Conservation (phyloP, 2,888 invertebrate genomes). For the Aphidoletes aphidimyza region DNA sequence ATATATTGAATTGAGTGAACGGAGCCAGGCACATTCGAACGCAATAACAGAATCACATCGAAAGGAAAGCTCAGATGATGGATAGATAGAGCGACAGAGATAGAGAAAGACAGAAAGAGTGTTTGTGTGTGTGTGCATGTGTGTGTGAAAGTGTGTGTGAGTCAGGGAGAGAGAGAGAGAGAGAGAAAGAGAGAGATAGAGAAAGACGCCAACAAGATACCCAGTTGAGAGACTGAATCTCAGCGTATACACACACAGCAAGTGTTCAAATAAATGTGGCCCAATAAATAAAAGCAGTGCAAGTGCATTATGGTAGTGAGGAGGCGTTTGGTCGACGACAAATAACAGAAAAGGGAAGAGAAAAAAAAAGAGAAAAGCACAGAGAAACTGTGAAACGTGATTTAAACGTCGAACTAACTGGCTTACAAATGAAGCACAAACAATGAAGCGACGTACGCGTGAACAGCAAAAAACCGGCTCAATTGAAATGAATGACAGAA, state of each 20-base stretch:
- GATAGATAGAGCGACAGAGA: too few relatives aligned
- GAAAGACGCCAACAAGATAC: not conserved
- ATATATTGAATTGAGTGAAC: slow-evolving; percentile 31
- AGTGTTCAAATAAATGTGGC: not conserved
- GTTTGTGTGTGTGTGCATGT: too few relatives aligned
- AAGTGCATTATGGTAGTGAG: not conserved
- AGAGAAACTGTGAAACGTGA: slow-evolving; percentile 39
- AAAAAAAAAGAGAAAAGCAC: too few relatives aligned
- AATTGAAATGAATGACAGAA: not conserved
- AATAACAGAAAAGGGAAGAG: too few relatives aligned
- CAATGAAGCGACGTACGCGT: slow-evolving; percentile 25
- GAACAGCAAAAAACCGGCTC: not conserved
- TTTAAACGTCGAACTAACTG: slow-evolving; percentile 11
- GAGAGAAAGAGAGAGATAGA: not conserved
- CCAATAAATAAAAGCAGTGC: not conserved
- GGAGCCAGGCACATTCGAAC: not conserved
- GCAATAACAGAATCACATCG: too few relatives aligned
- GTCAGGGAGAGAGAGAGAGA: too few relatives aligned
- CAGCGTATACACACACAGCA: not conserved
- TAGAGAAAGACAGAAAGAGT: too few relatives aligned
- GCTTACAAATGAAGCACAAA: not conserved
- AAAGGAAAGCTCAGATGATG: too few relatives aligned
- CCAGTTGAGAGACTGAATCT: not conserved
- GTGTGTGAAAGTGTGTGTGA: too few relatives aligned
- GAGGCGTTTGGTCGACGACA: not conserved